These are phyloP conservation scores for Cephus pulcher DNA, from an alignment of 2,888 invertebrate genomes.

Conservation along the genomic window DNA sequence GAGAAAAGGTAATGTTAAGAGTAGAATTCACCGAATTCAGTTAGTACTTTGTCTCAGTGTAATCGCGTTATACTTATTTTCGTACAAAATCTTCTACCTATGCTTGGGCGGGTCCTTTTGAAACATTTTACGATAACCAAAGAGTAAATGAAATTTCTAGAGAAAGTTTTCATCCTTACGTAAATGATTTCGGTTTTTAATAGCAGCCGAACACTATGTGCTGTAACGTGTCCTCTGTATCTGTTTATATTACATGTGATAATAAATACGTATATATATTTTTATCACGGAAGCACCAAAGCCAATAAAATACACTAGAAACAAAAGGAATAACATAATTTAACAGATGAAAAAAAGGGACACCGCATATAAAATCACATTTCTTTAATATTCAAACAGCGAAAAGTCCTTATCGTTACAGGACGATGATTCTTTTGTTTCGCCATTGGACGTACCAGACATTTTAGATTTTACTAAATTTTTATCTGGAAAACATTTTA, in stretches of 20 bases:
- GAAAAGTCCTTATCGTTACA: neutral
- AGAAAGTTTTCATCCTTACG: neutral
- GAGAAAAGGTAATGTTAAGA: neutral
- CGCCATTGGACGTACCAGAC: constrained; percentile 19
- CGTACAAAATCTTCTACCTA: constrained; percentile 3
- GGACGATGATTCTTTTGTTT: constrained; percentile 16
- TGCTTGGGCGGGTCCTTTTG: neutral
- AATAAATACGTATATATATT: constrained; percentile 13
- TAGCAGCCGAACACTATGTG: neutral
- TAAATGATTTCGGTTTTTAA: neutral
- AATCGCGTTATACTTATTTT: neutral
- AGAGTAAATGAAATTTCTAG: neutral
- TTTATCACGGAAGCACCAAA: neutral
- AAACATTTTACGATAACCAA: neutral
- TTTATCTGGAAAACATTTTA: constrained; percentile 15
- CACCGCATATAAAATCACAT: neutral
- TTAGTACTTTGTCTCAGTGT: neutral
- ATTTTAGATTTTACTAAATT: constrained; percentile 43
- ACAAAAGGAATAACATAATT: neutral
- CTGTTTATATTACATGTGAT: constrained; percentile 16
- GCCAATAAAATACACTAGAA: neutral
- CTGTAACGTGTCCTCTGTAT: constrained; percentile 2
- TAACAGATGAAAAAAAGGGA: neutral
- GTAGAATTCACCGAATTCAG: neutral
- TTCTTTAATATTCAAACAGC: neutral